These are phyloP conservation scores for Danio choprae DNA, from an alignment of 2,797 vertebrate species.

Conservation along the genomic window DNA sequence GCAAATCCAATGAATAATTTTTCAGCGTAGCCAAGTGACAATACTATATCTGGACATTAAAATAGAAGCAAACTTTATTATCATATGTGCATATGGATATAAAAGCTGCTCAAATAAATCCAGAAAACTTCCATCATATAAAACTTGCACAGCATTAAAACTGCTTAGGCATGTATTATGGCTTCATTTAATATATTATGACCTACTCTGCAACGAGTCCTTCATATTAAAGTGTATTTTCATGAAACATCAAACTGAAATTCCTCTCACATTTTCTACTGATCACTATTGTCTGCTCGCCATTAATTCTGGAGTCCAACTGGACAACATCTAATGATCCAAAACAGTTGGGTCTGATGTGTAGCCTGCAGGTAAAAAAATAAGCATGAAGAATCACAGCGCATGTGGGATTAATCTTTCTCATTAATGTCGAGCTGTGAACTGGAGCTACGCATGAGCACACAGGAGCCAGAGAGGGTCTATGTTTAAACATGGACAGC, in stretches of 20 bases:
- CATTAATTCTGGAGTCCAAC: background rate
- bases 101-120: conserved; percentile 27
- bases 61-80: background rate
- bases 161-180: background rate
- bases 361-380: conserved; percentile 8
- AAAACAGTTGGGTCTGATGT: conserved; percentile 13
- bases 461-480: conserved; percentile 23
- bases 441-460: conserved; percentile 16
- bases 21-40: background rate
- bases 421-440: conserved; percentile 34
- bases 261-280: background rate
- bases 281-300: background rate
- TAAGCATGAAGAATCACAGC: conserved; percentile 28
- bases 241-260: conserved; percentile 23
- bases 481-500: conserved; percentile 30
- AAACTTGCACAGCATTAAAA: conserved; percentile 26
- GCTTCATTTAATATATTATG: conserved; percentile 13
- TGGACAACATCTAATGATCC: conserved; percentile 25
- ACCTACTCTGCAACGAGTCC: background rate
- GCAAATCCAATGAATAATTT: too few relatives aligned
- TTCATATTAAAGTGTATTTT: conserved; percentile 33
- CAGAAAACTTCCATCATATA: background rate
- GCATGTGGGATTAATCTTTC: conserved; percentile 39
- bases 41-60: background rate
- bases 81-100: background rate